phyloP scores from a whole-genome alignment of 2,113 vertebrate genomes.

The Tenrec ecaudatus region DNA sequence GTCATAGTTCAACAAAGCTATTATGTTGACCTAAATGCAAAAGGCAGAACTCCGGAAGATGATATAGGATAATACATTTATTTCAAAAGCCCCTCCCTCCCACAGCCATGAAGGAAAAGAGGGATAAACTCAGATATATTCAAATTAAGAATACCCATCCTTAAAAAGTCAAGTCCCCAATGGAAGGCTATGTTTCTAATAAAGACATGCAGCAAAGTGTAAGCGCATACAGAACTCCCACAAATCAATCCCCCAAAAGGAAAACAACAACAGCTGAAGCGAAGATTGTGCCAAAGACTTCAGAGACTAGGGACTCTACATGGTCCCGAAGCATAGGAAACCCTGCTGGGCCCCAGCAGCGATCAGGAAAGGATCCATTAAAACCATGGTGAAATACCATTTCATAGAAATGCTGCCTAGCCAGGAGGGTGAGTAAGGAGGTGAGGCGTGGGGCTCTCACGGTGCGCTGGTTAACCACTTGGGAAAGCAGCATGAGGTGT shows the following conservation, averaged over 20 bases:
- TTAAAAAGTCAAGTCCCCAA: not conserved
- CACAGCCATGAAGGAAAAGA: not conserved
- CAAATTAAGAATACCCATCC: conserved; percentile 14
- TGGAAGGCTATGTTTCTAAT: conserved; percentile 8
- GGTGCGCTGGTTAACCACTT: not conserved
- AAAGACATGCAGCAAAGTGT: conserved; percentile 16
- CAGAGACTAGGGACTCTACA: conserved; percentile 8
- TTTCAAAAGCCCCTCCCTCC: conserved; percentile 41
- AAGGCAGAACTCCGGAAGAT: conserved; percentile 23
- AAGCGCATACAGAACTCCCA: not conserved
- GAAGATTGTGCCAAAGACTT: not conserved
- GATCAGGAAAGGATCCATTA: conserved; percentile 8
- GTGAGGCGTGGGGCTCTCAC: not conserved
- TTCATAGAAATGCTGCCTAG: not conserved
- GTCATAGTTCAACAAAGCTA: conserved; percentile 18
- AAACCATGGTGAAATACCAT: not conserved
- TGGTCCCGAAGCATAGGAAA: not conserved
- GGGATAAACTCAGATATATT: not conserved
- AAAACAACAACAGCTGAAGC: not conserved
- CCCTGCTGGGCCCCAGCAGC: not conserved
- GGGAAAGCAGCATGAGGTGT: not conserved
- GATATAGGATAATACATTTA: conserved; percentile 1
- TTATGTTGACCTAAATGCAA: not conserved
- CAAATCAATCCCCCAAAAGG: not conserved
- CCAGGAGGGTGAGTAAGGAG: not conserved